These are phyloP conservation scores for Crypturellus undulatus DNA, from an alignment of 2,113 vertebrate genomes.

Conservation along the genomic window DNA sequence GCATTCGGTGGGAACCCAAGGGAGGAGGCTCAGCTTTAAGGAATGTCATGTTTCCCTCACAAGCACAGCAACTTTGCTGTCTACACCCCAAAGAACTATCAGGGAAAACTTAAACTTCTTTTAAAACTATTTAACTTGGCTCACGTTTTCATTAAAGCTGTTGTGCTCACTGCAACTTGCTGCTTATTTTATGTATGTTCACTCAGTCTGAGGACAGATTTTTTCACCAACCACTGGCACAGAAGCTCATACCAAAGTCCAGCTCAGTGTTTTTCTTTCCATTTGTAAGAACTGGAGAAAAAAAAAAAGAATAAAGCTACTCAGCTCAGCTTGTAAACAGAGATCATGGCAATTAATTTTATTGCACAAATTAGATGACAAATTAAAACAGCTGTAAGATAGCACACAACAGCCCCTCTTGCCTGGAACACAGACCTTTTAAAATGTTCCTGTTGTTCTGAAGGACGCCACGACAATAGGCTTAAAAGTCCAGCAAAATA, in stretches of 20 bases:
- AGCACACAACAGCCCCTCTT: neutral
- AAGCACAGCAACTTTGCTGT: conserved; percentile 24
- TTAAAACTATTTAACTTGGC: conserved; percentile 37
- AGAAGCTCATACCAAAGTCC: neutral
- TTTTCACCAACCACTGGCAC: neutral
- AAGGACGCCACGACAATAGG: neutral
- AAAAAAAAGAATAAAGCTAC: neutral
- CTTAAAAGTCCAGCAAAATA: neutral
- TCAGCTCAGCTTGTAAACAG: neutral
- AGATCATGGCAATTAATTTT: neutral
- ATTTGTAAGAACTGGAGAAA: neutral
- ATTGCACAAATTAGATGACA: neutral
- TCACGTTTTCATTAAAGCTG: neutral
- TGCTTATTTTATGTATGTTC: neutral
- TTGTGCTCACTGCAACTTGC: neutral
- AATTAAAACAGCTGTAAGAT: neutral
- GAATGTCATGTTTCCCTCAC: conserved; percentile 62
- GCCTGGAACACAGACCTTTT: neutral
- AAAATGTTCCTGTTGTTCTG: neutral
- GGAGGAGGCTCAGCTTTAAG: conserved; percentile 65
- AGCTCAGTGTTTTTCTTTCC: neutral
- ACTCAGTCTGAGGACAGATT: neutral
- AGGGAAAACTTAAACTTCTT: conserved; percentile 20
- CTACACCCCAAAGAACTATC: conserved; percentile 20
- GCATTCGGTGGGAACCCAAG: conserved; percentile 61